Evolutionary conservation across 2,888 invertebrate genomes (phyloP).

Genomic region (Exocentrus adspersus): DNA sequence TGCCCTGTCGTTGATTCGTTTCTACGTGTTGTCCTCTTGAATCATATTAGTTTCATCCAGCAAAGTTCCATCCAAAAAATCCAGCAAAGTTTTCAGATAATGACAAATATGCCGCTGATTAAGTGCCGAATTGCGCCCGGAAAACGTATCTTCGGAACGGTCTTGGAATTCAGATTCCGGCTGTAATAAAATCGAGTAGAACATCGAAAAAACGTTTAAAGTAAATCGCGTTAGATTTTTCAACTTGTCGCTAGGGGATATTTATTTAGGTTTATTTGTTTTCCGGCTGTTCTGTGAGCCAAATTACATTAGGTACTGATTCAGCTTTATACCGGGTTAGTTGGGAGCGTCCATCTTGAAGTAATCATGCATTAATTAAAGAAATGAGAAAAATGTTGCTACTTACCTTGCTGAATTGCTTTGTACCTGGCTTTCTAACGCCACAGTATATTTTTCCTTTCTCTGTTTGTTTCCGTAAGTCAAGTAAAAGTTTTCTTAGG

Average conservation of each 20-base stretch:
- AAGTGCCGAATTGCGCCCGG: background rate
- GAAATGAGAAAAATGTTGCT: too few species aligned
- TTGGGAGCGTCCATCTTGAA: too few species aligned
- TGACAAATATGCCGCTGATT: background rate
- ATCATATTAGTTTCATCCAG: too few species aligned
- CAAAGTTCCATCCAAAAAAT: too few species aligned
- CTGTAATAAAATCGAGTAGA: slow-evolving; percentile 10
- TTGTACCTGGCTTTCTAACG: too few species aligned
- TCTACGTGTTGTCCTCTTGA: too few species aligned
- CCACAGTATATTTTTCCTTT: too few species aligned
- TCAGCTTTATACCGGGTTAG: slow-evolving; percentile 35
- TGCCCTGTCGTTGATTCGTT: slow-evolving; percentile 18
- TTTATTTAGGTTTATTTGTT: slow-evolving; percentile 41
- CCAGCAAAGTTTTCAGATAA: background rate
- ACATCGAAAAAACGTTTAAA: slow-evolving; percentile 17
- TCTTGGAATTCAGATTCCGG: background rate
- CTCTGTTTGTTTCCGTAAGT: too few species aligned
- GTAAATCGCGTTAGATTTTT: slow-evolving; percentile 22
- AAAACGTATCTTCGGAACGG: background rate
- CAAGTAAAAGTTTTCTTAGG: too few species aligned
- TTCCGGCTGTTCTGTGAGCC: slow-evolving; percentile 32
- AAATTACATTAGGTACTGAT: slow-evolving; percentile 39
- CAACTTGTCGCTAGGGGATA: slow-evolving; percentile 16
- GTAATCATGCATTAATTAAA: too few species aligned
- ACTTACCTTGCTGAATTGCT: too few species aligned